These are phyloP conservation scores for Melanotus villosus DNA, from an alignment of 2,888 invertebrate species.

Conservation along the genomic window DNA sequence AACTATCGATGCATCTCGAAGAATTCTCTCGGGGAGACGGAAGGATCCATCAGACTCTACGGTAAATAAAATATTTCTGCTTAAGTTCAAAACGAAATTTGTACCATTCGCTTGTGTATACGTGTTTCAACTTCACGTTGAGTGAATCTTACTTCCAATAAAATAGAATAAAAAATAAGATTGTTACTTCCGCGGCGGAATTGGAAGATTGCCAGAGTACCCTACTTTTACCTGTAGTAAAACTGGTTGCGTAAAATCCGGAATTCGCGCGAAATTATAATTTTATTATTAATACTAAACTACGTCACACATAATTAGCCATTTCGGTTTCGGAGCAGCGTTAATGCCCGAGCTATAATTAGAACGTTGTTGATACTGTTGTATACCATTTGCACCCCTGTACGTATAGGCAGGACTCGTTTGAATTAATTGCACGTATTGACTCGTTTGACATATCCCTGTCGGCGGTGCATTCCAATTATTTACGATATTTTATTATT, in stretches of 20 bases:
- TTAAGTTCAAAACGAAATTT: conserved; percentile 47
- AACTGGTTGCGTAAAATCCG: neutral
- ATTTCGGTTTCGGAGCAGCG: neutral
- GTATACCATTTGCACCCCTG: neutral
- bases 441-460: neutral
- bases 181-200: conserved; percentile 31
- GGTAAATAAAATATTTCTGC: conserved; percentile 73
- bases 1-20: conserved; percentile 95
- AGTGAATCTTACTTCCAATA: conserved; percentile 43
- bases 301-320: neutral
- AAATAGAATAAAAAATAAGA: conserved; percentile 42
- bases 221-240: conserved; percentile 14
- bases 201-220: conserved; percentile 26
- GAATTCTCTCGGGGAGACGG: conserved; percentile 93
- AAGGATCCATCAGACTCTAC: conserved; percentile 92
- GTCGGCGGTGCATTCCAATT: neutral
- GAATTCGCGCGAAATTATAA: neutral
- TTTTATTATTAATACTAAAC: neutral
- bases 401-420: neutral
- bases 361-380: neutral
- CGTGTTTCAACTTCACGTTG: conserved; percentile 45
- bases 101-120: conserved; percentile 46
- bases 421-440: neutral
- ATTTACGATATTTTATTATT: neutral
- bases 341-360: neutral